phyloP scores from a whole-genome alignment of 2,888 invertebrate genomes.

The Tinea pellionella region DNA sequence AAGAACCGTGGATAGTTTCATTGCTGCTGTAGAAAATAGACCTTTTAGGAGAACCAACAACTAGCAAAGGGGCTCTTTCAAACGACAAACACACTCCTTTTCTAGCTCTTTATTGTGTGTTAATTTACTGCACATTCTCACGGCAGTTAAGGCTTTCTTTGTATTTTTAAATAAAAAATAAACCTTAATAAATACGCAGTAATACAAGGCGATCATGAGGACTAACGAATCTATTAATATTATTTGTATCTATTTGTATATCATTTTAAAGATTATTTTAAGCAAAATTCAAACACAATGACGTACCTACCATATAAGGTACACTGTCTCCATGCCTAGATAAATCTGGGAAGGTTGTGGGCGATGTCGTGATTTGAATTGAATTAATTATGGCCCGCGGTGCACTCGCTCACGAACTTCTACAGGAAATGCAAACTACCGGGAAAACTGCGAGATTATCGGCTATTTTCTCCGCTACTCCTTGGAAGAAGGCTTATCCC shows the following conservation, averaged over 20 bases:
- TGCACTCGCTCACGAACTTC: slow-evolving; percentile 43
- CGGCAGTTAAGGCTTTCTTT: not conserved
- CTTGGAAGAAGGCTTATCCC: slow-evolving; percentile 44
- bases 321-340: slow-evolving; percentile 30
- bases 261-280: not conserved
- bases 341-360: slow-evolving; percentile 51
- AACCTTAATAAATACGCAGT: too few species aligned
- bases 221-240: not conserved
- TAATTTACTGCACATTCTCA: slow-evolving; percentile 28
- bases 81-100: slow-evolving; percentile 41
- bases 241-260: not conserved
- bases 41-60: slow-evolving; percentile 43
- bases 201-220: too few species aligned
- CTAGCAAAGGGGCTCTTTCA: slow-evolving; percentile 19
- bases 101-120: slow-evolving; percentile 59
- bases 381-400: slow-evolving; percentile 55
- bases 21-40: slow-evolving; percentile 55
- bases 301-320: slow-evolving; percentile 38
- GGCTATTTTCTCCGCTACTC: slow-evolving; percentile 41
- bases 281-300: slow-evolving; percentile 1
- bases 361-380: slow-evolving; percentile 60
- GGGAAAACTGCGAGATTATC: slow-evolving; percentile 44
- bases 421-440: slow-evolving; percentile 47
- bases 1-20: slow-evolving; percentile 54
- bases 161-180: not conserved